Conservation (phyloP, 2,888 invertebrate species). For the Cephus rjabovi region DNA sequence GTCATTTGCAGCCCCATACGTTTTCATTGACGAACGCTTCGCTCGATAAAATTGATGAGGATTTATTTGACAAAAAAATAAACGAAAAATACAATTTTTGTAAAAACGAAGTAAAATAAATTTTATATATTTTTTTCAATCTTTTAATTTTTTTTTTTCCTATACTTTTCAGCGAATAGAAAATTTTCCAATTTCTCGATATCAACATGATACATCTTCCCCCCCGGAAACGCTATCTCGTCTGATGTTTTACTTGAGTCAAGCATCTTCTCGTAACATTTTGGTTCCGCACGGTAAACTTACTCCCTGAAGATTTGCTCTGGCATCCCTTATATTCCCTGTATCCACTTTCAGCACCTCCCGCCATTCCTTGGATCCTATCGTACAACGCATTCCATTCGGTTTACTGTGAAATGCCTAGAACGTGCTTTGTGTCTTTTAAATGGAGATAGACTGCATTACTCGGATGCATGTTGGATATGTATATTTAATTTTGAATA, state of each 20-base stretch:
- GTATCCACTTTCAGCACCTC: neutral
- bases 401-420: neutral
- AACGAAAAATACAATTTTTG: neutral
- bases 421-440: neutral
- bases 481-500: neutral
- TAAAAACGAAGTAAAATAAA: neutral
- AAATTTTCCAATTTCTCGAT: neutral
- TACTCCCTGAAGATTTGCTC: conserved; percentile 39
- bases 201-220: neutral
- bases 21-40: no score
- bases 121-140: neutral
- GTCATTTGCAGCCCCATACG: no score
- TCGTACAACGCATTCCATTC: neutral
- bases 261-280: neutral
- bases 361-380: neutral
- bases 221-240: neutral
- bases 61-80: neutral
- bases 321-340: conserved; percentile 20
- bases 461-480: neutral
- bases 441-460: neutral
- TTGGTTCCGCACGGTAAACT: conserved; percentile 37
- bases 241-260: neutral
- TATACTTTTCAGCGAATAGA: neutral
- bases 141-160: neutral
- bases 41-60: no score